Percentiles rank a stretch among this genome's conserved stretches.
These are phyloP conservation scores for Phoeniculus purpureus DNA, from an alignment of 2,797 vertebrate species.

Conservation along the genomic window DNA sequence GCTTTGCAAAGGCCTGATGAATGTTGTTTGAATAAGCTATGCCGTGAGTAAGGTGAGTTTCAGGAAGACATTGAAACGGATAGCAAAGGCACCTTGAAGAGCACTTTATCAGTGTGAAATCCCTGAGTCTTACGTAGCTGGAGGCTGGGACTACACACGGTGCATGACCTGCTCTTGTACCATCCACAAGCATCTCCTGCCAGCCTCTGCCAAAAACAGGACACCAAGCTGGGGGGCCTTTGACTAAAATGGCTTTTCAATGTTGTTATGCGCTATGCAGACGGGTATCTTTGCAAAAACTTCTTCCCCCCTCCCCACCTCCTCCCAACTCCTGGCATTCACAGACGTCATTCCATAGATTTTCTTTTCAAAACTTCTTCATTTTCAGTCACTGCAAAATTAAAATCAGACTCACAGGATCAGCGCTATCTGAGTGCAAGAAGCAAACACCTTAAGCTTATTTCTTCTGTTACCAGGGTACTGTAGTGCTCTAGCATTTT, in stretches of 20 bases:
- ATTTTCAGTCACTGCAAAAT: background rate
- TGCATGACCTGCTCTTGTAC: background rate
- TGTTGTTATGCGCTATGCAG: background rate
- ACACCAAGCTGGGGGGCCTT: background rate
- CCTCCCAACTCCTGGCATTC: background rate
- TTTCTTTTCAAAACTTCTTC: background rate
- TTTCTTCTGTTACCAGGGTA: background rate
- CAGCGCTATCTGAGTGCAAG: background rate
- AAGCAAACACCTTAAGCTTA: background rate
- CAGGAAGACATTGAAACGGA: background rate
- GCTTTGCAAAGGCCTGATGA: background rate
- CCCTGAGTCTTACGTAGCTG: background rate
- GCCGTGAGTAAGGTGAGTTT: background rate
- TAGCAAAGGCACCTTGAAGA: background rate
- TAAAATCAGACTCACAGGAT: background rate
- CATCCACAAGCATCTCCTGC: background rate
- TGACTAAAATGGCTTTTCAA: background rate
- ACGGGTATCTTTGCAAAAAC: background rate
- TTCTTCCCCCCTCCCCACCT: background rate
- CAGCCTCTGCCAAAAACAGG: background rate
- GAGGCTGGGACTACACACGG: background rate
- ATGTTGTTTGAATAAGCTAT: background rate
- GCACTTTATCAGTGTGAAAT: background rate
- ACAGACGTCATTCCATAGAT: background rate
- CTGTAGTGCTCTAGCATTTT: background rate